Evolutionary conservation across 2,113 vertebrate species (phyloP).

Genomic region (Melospiza melodia): DNA sequence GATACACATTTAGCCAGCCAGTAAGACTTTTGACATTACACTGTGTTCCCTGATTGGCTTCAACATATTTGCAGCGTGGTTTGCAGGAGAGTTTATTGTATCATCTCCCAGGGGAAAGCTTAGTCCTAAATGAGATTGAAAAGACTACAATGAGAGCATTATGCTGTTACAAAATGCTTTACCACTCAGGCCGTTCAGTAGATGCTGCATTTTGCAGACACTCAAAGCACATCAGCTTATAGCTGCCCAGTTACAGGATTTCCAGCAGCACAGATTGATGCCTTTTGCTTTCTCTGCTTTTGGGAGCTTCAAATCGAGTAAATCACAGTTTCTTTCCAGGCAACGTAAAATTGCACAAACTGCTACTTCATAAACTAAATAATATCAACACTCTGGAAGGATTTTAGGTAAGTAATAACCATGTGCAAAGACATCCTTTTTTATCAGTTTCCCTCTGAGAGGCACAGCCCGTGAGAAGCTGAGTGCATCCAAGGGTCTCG

Average conservation of each 20-base stretch:
- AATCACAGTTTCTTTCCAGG: constrained; percentile 5
- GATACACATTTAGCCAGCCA: neutral
- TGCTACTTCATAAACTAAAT: constrained; percentile 18
- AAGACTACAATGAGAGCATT: constrained; percentile 2
- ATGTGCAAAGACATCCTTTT: neutral
- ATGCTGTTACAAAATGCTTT: neutral
- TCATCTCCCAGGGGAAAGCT: constrained; percentile 20
- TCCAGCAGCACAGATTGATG: neutral
- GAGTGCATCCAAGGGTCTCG: neutral
- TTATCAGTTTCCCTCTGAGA: neutral
- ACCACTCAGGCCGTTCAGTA: neutral
- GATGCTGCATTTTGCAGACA: constrained; percentile 7
- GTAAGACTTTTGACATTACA: neutral
- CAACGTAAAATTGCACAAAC: constrained; percentile 7
- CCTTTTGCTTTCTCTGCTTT: constrained; percentile 13
- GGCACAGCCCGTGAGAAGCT: neutral
- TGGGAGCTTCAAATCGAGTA: neutral
- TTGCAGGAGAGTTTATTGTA: constrained; percentile 9
- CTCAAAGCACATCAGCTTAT: neutral
- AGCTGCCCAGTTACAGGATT: constrained; percentile 4
- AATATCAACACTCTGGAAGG: neutral
- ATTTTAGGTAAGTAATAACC: neutral
- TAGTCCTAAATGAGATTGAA: neutral
- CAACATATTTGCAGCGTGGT: neutral
- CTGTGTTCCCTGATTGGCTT: neutral